Conservation (phyloP, 23 tunicate genomes). For the Halocynthia roretzi region DNA sequence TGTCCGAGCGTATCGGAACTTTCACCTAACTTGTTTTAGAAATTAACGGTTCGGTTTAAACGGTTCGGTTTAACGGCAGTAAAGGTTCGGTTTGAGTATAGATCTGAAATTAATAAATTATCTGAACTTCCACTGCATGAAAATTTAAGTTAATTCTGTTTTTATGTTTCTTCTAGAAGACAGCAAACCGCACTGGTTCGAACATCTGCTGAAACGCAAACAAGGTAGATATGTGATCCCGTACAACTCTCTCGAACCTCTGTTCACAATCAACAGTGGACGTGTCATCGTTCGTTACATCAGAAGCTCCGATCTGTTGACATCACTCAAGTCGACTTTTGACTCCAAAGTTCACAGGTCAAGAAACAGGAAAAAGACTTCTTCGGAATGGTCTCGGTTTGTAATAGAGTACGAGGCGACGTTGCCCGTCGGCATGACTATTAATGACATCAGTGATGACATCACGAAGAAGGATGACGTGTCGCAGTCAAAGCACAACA, state of each 20-base stretch:
- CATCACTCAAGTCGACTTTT: not conserved
- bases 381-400: constrained; percentile 15
- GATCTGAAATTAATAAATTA: too few species aligned
- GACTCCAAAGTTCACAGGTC: not conserved
- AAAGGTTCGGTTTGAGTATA: too few species aligned
- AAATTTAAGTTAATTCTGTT: too few species aligned
- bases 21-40: too few species aligned
- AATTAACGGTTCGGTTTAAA: too few species aligned
- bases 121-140: too few species aligned
- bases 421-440: not conserved
- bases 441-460: not conserved
- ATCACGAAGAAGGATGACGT: too few species aligned
- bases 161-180: not conserved
- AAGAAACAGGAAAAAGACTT: not conserved
- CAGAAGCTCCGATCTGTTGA: constrained; percentile 7
- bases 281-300: constrained; percentile 2
- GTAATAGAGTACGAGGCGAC: constrained; percentile 21
- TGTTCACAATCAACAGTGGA: constrained; percentile 17
- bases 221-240: constrained; percentile 5
- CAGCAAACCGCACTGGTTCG: constrained; percentile 1
- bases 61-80: too few species aligned
- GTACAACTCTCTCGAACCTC: not conserved
- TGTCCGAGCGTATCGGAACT: too few species aligned
- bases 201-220: not conserved
- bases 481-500: not conserved